A percentile compares a stretch with the other conserved stretches of the same genome.
phyloP scores from a whole-genome alignment of 2,113 vertebrate species.

The Elanoides forficatus region DNA sequence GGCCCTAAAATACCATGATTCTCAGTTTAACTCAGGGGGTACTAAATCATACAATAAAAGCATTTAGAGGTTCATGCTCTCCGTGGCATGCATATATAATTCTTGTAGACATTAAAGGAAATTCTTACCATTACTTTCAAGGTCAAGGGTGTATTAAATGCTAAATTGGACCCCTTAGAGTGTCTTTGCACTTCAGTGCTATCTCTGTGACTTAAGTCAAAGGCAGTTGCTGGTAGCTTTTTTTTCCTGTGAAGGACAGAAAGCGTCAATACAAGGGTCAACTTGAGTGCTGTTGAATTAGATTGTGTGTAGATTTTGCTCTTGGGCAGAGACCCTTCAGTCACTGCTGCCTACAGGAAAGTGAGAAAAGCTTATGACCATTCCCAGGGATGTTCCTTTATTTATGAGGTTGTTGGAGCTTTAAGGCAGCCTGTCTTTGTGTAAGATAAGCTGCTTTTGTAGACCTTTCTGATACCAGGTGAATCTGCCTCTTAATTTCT shows the following conservation, averaged over 20 bases:
- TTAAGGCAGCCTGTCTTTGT: neutral
- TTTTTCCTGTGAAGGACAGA: neutral
- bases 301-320: neutral
- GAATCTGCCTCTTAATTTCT: neutral
- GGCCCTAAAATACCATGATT: slow-evolving; percentile 9
- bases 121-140: neutral
- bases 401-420: neutral
- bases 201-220: neutral
- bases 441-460: neutral
- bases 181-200: neutral
- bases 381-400: neutral
- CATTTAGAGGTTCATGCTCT: slow-evolving; percentile 2
- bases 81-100: neutral
- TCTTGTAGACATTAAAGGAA: slow-evolving; percentile 16
- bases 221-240: neutral
- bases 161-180: neutral
- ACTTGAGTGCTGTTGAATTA: neutral
- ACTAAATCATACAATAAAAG: slow-evolving; percentile 36
- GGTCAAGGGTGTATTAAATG: neutral
- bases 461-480: neutral
- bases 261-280: neutral
- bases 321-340: neutral
- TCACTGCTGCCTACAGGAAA: neutral
- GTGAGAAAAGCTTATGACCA: neutral
- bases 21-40: neutral